These are phyloP conservation scores for Corapipo altera DNA, from an alignment of 2,113 vertebrate species.

Conservation along the genomic window DNA sequence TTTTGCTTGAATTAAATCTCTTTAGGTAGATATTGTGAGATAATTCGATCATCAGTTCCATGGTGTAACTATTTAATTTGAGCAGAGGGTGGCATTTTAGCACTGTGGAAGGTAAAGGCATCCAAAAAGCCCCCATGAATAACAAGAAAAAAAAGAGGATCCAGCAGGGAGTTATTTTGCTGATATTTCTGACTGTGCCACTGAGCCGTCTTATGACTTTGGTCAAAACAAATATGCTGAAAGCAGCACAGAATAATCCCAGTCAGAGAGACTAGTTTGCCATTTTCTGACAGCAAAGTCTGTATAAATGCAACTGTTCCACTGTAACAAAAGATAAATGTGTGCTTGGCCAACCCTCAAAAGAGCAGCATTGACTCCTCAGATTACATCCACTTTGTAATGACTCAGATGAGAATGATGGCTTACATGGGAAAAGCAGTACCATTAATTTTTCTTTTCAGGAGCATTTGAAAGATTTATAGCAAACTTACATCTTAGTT, in stretches of 20 bases:
- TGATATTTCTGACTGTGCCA: background rate
- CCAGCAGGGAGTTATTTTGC: background rate
- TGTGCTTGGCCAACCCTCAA: background rate
- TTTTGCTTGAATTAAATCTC: constrained; percentile 5
- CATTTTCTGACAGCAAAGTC: background rate
- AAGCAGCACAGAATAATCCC: background rate
- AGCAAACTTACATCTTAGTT: background rate
- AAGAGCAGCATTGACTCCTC: background rate
- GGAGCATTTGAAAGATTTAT: background rate
- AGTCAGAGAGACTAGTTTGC: background rate
- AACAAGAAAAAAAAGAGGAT: background rate
- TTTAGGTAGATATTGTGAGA: background rate
- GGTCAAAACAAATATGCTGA: background rate
- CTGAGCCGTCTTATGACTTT: background rate
- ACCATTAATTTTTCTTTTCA: background rate
- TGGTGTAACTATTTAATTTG: background rate
- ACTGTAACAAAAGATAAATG: background rate
- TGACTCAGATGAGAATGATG: background rate
- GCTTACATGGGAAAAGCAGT: background rate
- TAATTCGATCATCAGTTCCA: background rate
- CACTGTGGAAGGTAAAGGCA: background rate
- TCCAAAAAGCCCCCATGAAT: background rate
- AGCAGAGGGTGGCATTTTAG: constrained; percentile 20
- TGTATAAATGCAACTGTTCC: background rate
- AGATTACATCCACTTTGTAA: background rate